phyloP scores from a whole-genome alignment of 1,140 invertebrate species.

The Parapsyche elsis region DNA sequence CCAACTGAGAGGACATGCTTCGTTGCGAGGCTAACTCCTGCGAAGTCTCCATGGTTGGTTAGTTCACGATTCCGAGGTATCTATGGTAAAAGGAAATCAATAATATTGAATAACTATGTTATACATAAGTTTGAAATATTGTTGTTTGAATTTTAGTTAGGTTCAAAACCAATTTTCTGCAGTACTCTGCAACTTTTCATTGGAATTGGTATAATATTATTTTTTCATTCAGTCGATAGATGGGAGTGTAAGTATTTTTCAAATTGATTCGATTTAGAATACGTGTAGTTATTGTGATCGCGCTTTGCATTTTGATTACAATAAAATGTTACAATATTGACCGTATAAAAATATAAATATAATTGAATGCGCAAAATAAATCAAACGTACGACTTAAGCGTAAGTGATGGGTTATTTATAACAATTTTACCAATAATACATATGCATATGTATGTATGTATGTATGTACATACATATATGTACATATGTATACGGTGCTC shows the following conservation, averaged over 20 bases:
- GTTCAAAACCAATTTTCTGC: background rate
- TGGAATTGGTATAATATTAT: background rate
- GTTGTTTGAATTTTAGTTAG: background rate
- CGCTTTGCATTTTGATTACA: too few relatives aligned
- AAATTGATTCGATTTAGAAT: background rate
- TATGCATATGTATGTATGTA: too few relatives aligned
- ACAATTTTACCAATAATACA: too few relatives aligned
- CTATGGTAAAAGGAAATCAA: background rate
- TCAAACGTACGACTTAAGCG: too few relatives aligned
- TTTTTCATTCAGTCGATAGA: conserved; percentile 8
- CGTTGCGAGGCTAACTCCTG: conserved; percentile 20
- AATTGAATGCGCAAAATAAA: too few relatives aligned
- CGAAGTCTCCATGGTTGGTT: conserved; percentile 25
- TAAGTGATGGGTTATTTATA: too few relatives aligned
- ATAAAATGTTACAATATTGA: too few relatives aligned
- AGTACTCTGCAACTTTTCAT: background rate
- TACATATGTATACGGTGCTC: background rate
- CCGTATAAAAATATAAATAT: too few relatives aligned
- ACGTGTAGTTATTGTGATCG: too few relatives aligned
- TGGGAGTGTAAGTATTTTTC: background rate
- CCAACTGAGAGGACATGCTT: conserved; percentile 22
- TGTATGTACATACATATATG: background rate
- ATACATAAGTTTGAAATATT: background rate
- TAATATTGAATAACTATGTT: too few relatives aligned
- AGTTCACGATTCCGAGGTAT: background rate